Percentiles rank a stretch among this genome's conserved stretches.
Conservation (phyloP, 2,113 vertebrate species). For the Prionailurus viverrinus region DNA sequence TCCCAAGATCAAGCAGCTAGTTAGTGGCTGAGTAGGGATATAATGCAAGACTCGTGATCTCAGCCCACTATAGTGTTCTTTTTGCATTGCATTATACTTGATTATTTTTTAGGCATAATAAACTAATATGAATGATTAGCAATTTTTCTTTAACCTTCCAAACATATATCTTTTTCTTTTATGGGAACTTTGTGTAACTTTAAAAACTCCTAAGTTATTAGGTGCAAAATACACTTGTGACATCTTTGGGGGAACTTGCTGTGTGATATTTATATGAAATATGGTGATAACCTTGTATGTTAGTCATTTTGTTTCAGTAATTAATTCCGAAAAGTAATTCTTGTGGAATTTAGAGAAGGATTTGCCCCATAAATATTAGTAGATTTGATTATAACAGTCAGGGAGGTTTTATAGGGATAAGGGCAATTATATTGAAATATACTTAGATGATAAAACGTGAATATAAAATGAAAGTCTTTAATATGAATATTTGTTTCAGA, state of each 20-base stretch:
- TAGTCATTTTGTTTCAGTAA: slow-evolving; percentile 49
- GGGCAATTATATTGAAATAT: slow-evolving; percentile 75
- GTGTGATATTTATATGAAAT: slow-evolving; percentile 44
- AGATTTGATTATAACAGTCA: slow-evolving; percentile 62
- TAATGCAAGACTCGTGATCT: background rate
- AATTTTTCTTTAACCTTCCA: slow-evolving; percentile 8
- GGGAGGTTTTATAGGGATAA: slow-evolving; percentile 56
- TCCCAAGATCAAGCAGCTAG: background rate
- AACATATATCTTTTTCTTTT: background rate
- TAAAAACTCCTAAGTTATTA: background rate
- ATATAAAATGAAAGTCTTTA: slow-evolving; percentile 65
- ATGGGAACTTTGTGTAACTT: background rate
- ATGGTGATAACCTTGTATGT: slow-evolving; percentile 5
- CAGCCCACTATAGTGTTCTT: background rate
- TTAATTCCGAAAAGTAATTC: slow-evolving; percentile 70
- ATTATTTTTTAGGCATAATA: slow-evolving; percentile 36
- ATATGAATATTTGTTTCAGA: slow-evolving; percentile 59
- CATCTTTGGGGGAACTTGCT: background rate
- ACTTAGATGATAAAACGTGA: slow-evolving; percentile 67
- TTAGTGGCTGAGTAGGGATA: background rate
- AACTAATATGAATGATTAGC: background rate
- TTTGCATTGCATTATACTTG: slow-evolving; percentile 12
- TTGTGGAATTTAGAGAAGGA: slow-evolving; percentile 55
- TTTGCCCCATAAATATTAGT: slow-evolving; percentile 64
- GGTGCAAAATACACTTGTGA: background rate